Base-by-base conservation (phyloP, 2,797 vertebrate species). In the Borostomias antarcticus region DNA sequence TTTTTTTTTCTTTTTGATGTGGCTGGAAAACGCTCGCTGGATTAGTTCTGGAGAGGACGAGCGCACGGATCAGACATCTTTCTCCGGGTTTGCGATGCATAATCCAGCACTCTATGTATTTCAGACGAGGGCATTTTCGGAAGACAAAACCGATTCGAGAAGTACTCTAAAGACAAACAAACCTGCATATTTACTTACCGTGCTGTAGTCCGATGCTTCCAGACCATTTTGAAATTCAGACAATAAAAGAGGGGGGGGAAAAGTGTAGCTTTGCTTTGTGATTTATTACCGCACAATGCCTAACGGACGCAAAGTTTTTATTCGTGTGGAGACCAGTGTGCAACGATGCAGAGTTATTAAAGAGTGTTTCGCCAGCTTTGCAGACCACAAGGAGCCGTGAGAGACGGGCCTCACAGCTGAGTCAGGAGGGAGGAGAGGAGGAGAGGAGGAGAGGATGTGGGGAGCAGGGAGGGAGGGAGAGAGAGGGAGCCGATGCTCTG, bases 341-440 rank as follows among this genome's bases (percentile, higher is more conserved):
- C 9, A 33, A 37, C 23, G 25, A 13, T 40, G 35, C 52, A 73
- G 54, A 70, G 60, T 72, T 73, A 71, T 59, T n/a, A 63, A 37
- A 66, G 26, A 43, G 23, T 35, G 37, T 37, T 75, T 61, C 71
- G 51, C 37, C 68, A 76, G 19, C 4, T 32, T 51, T 73, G 63
- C 69, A 67, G 85, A 80, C 69, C 77, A 85, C 82, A 90, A 85
- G 80, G 66, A 71, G 51, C 67, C 62, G 69, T 67, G 58, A 72
- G 59, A 70, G 66, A 84, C 64, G 82, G 81, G n/a, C 81, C 86
- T 92, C 89, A 88, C 89, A 87, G 78, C 85, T 92, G 88, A 92
- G 88, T 93, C 90, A 86, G 82, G 81, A 84, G 81, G 82, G 62
- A 58, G 7, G 76, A 82, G 66, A 71, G 64, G 70, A 28, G 9